phyloP scores from a whole-genome alignment of 2,888 invertebrate genomes.

The Dorcus parallelipipedus region DNA sequence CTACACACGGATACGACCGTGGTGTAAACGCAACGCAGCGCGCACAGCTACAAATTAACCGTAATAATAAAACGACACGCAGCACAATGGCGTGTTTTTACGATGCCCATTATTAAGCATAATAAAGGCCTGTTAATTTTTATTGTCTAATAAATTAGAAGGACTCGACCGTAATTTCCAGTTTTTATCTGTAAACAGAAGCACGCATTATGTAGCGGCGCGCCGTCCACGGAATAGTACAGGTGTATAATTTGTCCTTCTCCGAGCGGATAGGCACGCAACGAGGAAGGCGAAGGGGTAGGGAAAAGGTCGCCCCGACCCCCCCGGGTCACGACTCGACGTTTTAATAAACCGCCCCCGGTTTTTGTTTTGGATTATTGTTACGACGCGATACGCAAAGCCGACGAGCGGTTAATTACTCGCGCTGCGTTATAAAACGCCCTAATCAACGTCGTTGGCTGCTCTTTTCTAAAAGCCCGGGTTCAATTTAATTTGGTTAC shows the following conservation, averaged over 20 bases:
- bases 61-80: constrained; percentile 1
- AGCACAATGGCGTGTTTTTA: constrained; percentile 3
- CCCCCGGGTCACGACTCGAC: too few species aligned
- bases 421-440: too few species aligned
- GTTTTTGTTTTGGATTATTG: too few species aligned
- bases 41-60: constrained; percentile 4
- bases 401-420: too few species aligned
- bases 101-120: constrained; percentile 16
- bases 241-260: background rate
- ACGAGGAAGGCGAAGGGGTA: too few species aligned
- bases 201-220: background rate
- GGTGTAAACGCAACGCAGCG: background rate
- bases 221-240: background rate
- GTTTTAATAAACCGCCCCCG: too few species aligned
- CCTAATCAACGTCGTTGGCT: too few species aligned
- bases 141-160: constrained; percentile 25
- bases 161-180: constrained; percentile 6
- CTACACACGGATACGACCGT: background rate
- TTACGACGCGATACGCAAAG: too few species aligned
- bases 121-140: constrained; percentile 24
- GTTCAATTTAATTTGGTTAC: too few species aligned
- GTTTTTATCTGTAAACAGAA: background rate
- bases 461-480: too few species aligned
- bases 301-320: too few species aligned
- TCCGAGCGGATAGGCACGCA: background rate